A percentile compares a stretch with the other conserved stretches of the same genome.
Evolutionary conservation across 2,888 invertebrate species (phyloP).

Genomic region (Gastrophysa polygoni): DNA sequence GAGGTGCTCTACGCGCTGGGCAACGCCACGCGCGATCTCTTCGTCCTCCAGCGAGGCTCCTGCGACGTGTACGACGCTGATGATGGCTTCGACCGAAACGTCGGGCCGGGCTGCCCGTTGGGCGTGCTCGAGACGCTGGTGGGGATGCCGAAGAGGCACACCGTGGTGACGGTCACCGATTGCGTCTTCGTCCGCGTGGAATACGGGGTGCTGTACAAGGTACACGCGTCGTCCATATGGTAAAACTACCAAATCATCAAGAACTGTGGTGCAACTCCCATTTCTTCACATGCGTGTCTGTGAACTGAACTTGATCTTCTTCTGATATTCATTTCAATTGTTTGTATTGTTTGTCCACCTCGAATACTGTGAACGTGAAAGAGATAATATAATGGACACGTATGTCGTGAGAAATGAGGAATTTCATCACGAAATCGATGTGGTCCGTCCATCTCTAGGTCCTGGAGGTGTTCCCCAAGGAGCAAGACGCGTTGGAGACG

Average conservation of each 20-base stretch:
- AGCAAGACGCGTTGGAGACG: constrained; percentile 15
- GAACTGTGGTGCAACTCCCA: too few species aligned
- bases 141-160: constrained; percentile 61
- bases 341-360: too few species aligned
- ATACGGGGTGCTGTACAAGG: constrained; percentile 43
- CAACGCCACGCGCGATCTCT: constrained; percentile 25
- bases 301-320: too few species aligned
- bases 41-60: constrained; percentile 21
- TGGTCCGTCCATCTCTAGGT: too few species aligned
- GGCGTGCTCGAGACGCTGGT: constrained; percentile 62
- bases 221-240: too few species aligned
- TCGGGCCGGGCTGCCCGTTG: constrained; percentile 46
- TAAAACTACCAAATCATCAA: too few species aligned
- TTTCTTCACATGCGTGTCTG: too few species aligned
- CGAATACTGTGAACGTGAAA: too few species aligned
- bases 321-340: too few species aligned
- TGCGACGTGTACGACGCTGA: constrained; percentile 25
- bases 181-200: constrained; percentile 62
- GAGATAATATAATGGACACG: too few species aligned
- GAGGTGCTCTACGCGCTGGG: constrained; percentile 25
- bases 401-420: too few species aligned
- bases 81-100: constrained; percentile 12
- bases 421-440: too few species aligned
- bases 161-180: constrained; percentile 61
- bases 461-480: constrained; percentile 30